Conservation (phyloP, 2,797 vertebrate genomes). For the Poeciliopsis gracilis region DNA sequence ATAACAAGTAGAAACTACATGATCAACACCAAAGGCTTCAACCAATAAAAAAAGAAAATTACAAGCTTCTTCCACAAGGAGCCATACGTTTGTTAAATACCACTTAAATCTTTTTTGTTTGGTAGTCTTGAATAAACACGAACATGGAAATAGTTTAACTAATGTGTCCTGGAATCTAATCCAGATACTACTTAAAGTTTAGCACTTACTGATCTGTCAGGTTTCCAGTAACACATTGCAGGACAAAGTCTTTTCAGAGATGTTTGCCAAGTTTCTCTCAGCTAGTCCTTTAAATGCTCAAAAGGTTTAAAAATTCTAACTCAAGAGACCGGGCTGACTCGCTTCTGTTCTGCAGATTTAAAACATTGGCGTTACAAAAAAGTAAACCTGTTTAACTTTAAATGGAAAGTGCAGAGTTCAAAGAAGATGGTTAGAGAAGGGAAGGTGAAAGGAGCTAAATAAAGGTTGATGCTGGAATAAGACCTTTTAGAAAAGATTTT, state of each 20-base stretch:
- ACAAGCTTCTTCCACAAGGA: not conserved
- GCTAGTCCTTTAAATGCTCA: constrained; percentile 50
- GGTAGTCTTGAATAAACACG: not conserved
- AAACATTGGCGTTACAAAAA: not conserved
- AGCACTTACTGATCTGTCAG: constrained; percentile 17
- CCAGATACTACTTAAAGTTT: not conserved
- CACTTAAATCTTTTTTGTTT: not conserved
- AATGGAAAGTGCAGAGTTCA: not conserved
- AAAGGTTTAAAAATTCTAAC: constrained; percentile 44
- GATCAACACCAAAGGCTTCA: constrained; percentile 5
- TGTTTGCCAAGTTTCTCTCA: not conserved
- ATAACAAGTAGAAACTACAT: constrained; percentile 37
- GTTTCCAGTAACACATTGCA: constrained; percentile 18
- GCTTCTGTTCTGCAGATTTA: constrained; percentile 6
- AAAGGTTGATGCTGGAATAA: not conserved
- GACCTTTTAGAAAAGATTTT: not conserved
- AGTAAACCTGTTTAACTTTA: not conserved
- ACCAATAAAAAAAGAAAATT: not conserved
- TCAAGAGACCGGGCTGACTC: constrained; percentile 15
- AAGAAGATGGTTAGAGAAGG: not conserved
- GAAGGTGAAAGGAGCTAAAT: not conserved
- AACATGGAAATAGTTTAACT: not conserved
- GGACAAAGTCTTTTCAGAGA: constrained; percentile 22
- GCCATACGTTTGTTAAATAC: not conserved
- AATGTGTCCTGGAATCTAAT: not conserved